Evolutionary conservation across 2,113 vertebrate species (phyloP).

Genomic region (Epinephelus fuscoguttatus): DNA sequence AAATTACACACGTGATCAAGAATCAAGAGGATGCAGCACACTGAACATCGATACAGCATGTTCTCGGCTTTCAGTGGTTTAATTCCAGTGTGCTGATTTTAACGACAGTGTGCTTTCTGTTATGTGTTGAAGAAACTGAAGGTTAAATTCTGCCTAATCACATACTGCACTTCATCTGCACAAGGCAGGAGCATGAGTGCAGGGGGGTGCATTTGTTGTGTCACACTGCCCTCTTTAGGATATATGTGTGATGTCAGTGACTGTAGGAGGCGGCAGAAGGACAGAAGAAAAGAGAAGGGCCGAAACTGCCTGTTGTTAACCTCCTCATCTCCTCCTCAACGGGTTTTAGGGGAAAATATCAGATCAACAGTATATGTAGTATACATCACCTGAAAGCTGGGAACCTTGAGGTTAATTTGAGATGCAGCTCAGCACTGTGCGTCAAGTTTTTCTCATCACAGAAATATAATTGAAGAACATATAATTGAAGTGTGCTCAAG

Average conservation of each 20-base stretch:
- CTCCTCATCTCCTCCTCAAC: too few species aligned
- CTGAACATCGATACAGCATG: not conserved
- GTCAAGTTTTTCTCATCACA: too few species aligned
- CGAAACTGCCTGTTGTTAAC: too few species aligned
- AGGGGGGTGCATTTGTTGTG: slow-evolving; percentile 45
- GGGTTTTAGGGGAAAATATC: too few species aligned
- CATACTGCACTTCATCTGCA: not conserved
- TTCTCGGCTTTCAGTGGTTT: not conserved
- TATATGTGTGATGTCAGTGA: not conserved
- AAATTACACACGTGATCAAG: slow-evolving; percentile 24
- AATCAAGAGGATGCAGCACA: not conserved
- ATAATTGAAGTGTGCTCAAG: too few species aligned
- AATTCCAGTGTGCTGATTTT: not conserved
- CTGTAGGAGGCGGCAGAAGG: too few species aligned
- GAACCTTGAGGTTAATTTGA: too few species aligned
- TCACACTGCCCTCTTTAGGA: slow-evolving; percentile 68
- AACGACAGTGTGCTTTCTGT: not conserved
- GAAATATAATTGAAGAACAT: too few species aligned
- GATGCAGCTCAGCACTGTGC: too few species aligned
- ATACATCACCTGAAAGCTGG: too few species aligned
- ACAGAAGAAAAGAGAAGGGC: not conserved
- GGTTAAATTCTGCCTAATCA: not conserved
- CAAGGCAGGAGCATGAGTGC: not conserved
- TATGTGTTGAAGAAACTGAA: not conserved
- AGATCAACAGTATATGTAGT: too few species aligned